Conservation (phyloP, 2,113 vertebrate species). For the Atrichornis clamosus region DNA sequence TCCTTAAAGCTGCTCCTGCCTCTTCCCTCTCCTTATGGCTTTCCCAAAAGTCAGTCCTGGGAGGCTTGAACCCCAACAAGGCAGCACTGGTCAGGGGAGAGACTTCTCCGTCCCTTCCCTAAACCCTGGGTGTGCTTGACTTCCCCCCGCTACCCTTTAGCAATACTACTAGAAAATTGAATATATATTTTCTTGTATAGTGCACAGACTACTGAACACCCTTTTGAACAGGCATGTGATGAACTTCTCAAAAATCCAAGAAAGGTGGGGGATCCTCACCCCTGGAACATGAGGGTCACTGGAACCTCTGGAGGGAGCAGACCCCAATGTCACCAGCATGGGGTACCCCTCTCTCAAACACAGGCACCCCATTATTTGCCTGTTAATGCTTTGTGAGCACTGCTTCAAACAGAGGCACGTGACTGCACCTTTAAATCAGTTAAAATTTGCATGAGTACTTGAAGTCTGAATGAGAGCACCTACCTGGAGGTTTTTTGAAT, state of each 20-base stretch:
- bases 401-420: fast-evolving
- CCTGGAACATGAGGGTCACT: not conserved
- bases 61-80: not conserved
- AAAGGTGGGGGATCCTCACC: not conserved
- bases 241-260: not conserved
- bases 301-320: not conserved
- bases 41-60: not conserved
- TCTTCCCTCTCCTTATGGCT: not conserved
- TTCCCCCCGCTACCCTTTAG: not conserved
- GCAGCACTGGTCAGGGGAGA: not conserved
- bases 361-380: not conserved
- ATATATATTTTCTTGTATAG: not conserved
- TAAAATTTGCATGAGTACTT: not conserved
- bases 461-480: not conserved
- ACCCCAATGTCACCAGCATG: fast-evolving
- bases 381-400: fast-evolving
- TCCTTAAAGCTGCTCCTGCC: not conserved
- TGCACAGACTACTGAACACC: not conserved
- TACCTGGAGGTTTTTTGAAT: not conserved
- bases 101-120: not conserved
- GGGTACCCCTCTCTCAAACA: fast-evolving
- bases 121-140: not conserved
- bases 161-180: not conserved
- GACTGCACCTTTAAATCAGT: not conserved
- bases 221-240: not conserved